Conservation (phyloP, 2,797 vertebrate genomes). For the Anisognathus igniventris region DNA sequence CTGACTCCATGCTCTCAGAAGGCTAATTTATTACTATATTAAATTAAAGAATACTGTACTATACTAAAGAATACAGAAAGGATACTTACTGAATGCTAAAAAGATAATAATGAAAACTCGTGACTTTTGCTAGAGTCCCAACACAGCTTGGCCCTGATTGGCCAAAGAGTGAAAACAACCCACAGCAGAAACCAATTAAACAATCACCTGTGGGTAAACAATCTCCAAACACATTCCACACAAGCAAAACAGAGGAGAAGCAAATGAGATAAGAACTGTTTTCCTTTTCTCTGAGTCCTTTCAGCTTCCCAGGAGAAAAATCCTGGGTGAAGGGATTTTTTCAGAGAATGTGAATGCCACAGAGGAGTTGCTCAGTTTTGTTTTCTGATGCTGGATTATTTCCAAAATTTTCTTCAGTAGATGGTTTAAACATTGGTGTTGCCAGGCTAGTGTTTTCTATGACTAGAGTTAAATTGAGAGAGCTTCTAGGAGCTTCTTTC, state of each 20-base stretch:
- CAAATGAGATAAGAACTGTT: neutral
- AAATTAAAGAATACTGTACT: too few species aligned
- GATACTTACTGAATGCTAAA: neutral
- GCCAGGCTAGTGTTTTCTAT: neutral
- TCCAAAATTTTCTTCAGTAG: neutral
- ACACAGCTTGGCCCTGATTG: too few species aligned
- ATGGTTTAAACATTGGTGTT: neutral
- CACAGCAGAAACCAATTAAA: neutral
- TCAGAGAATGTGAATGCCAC: neutral
- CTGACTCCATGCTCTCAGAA: neutral
- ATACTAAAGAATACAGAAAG: neutral
- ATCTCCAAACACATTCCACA: too few species aligned
- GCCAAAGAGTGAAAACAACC: neutral
- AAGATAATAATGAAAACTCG: neutral
- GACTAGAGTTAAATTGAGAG: neutral
- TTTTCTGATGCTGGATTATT: conserved; percentile 20
- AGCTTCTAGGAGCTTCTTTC: neutral
- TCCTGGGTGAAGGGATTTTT: neutral
- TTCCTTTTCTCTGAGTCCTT: neutral
- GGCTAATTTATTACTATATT: neutral
- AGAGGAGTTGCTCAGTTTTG: neutral
- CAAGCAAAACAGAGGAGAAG: neutral
- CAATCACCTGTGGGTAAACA: too few species aligned
- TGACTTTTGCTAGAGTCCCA: neutral
- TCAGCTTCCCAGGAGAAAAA: neutral